A percentile compares a stretch with the other conserved stretches of the same genome.
phyloP scores from a whole-genome alignment of 2,797 vertebrate genomes.

The Atherinosoma microstoma region DNA sequence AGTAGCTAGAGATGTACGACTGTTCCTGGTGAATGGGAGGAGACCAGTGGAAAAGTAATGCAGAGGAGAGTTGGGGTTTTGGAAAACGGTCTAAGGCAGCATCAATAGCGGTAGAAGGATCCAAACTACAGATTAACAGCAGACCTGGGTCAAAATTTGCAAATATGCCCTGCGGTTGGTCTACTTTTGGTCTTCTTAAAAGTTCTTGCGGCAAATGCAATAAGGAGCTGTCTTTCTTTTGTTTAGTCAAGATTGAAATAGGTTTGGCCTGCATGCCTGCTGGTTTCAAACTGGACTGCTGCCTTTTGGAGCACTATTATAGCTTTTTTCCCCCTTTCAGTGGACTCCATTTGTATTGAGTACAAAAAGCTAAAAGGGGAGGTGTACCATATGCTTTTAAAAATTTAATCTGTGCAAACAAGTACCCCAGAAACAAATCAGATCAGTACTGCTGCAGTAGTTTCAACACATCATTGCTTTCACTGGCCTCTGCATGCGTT shows the following conservation, averaged over 20 bases:
- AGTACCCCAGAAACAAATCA: conserved; percentile 2
- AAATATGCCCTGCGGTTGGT: conserved; percentile 59
- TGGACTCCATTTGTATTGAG: conserved; percentile 20
- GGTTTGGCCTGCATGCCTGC: conserved; percentile 56
- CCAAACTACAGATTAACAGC: conserved; percentile 69
- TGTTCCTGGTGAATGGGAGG: conserved; percentile 31
- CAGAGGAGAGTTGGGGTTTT: conserved; percentile 32
- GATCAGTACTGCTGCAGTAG: conserved; percentile 7
- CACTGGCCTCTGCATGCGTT: conserved; percentile 14
- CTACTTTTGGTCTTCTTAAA: conserved; percentile 61
- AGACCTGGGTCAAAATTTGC: conserved; percentile 61
- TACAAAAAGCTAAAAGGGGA: conserved; percentile 1
- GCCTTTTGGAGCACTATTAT: conserved; percentile 51
- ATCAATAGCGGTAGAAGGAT: conserved; percentile 58
- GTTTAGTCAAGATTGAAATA: conserved; percentile 68
- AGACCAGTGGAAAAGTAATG: conserved; percentile 48
- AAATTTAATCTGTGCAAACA: conserved; percentile 15
- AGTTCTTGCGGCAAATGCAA: conserved; percentile 59
- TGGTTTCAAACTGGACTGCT: conserved; percentile 56
- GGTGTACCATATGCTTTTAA: conserved; percentile 7
- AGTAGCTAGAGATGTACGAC: conserved; percentile 15
- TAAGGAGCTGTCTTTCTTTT: conserved; percentile 68
- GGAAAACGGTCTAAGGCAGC: conserved; percentile 56
- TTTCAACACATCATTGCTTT: conserved; percentile 33
- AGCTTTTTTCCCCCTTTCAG: conserved; percentile 21